Base-by-base conservation (phyloP, 2,113 vertebrate genomes). In the Equus przewalskii region DNA sequence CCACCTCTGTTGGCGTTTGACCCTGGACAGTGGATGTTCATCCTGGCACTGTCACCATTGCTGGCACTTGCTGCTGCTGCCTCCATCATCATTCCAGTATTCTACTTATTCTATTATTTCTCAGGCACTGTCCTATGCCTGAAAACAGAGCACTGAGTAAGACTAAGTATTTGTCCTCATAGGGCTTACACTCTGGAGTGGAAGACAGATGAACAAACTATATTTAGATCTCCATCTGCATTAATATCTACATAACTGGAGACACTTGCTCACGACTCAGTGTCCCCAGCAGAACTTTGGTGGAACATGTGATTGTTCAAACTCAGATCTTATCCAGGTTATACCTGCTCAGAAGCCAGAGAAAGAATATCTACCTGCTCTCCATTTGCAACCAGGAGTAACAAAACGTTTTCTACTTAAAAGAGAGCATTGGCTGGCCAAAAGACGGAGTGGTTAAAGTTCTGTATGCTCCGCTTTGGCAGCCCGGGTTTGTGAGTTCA, bases 31-130 rank as follows among this genome's bases (percentile, higher is more conserved):
- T 5, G 15, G 21, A 30, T 0, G 18, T 58, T 73, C 36, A 58
- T 6, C 69, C 22, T 4, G 11, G 13, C 18, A 2, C 76, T 15
- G 72, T 9, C 41, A 0, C 58, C 15, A 0, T 11, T 3, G 14
- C 56, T 26, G 13, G 4, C 8, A 1, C 51, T 56, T 0, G 0
- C 19, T 26, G 46, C 56, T 19, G 15, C 16, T 22, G 1, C 4
- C 14, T 12, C 16, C 15, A 2, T 13, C 64, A 49, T 44, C 51
- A 15, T 14, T 15, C 33, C 21, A 6, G 22, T 2, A 6, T 7
- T 46, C 19, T 0, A 0, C 7, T 1, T 49, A 16, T 19, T 4
- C 62, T 22, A 1, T 41, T 11, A 7, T 69, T 67, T 58, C 58
- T 24, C 69, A 46, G 85, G 14, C 6, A 4, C 41, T 26, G 6